phyloP scores from a whole-genome alignment of 2,888 invertebrate genomes.

The Dysmachus trigonus region DNA sequence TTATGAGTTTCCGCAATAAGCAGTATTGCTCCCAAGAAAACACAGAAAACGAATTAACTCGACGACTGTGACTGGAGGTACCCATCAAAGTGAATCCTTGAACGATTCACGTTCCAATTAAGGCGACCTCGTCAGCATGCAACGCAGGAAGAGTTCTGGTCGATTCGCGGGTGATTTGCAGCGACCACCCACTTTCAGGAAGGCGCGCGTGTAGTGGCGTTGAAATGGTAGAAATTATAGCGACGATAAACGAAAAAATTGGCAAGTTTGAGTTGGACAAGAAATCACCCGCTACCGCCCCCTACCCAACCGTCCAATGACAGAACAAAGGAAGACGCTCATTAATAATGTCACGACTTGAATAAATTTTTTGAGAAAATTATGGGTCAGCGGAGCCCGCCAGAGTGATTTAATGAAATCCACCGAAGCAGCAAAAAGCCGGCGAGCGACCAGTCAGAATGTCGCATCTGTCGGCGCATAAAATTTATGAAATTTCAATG shows the following conservation, averaged over 20 bases:
- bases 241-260: neutral
- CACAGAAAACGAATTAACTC: neutral
- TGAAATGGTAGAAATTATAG: neutral
- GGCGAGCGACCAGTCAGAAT: neutral
- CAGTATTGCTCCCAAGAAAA: neutral
- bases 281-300: neutral
- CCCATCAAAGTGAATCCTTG: neutral
- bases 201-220: neutral
- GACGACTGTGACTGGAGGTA: neutral
- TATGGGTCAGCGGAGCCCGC: neutral
- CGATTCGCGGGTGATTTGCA: neutral
- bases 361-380: slow-evolving; percentile 8
- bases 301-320: neutral
- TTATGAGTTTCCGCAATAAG: neutral
- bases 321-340: slow-evolving; percentile 21
- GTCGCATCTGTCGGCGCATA: slow-evolving; percentile 7
- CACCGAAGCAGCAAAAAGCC: neutral
- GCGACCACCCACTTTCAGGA: neutral
- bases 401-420: neutral
- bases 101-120: neutral
- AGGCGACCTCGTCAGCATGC: neutral
- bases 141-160: neutral
- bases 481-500: slow-evolving; percentile 20
- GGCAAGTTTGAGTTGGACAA: neutral
- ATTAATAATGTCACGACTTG: slow-evolving; percentile 29